Percentiles rank a stretch among this genome's conserved stretches.
These are phyloP conservation scores for Coregonus suidteri DNA, from an alignment of 2,797 vertebrate species.

Conservation along the genomic window DNA sequence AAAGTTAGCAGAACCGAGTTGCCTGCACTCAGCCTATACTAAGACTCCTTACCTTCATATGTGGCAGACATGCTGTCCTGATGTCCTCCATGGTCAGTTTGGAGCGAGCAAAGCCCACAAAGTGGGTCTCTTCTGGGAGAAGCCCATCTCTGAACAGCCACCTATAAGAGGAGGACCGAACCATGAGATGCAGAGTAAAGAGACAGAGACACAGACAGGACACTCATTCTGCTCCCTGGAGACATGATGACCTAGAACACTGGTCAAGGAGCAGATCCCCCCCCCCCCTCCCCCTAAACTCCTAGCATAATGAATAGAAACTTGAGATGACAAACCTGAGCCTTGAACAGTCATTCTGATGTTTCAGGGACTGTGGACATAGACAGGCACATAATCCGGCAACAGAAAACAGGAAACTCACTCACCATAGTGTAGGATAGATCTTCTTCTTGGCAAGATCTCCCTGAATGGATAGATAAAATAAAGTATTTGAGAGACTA, in stretches of 20 bases:
- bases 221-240: not conserved
- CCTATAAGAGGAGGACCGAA: constrained; percentile 62
- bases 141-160: constrained; percentile 89
- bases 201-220: no score
- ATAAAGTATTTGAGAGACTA: not conserved
- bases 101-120: constrained; percentile 88
- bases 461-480: constrained; percentile 68
- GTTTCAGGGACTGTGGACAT: not conserved
- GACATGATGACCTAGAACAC: not conserved
- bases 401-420: constrained; percentile 8
- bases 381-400: not conserved
- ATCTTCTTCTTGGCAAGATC: constrained; percentile 90
- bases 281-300: not conserved
- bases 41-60: constrained; percentile 80
- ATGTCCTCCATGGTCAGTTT: constrained; percentile 81
- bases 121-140: constrained; percentile 81
- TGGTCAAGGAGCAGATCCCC: constrained; percentile 26
- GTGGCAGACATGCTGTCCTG: constrained; percentile 77
- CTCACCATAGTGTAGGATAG: constrained; percentile 87
- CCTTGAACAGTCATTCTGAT: not conserved
- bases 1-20: no score
- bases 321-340: not conserved
- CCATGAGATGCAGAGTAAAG: no score
- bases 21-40: no score
- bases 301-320: not conserved